Percentiles rank a stretch among this genome's conserved stretches.
Conservation (phyloP, 2,888 invertebrate species). For the Melitaea athalia region DNA sequence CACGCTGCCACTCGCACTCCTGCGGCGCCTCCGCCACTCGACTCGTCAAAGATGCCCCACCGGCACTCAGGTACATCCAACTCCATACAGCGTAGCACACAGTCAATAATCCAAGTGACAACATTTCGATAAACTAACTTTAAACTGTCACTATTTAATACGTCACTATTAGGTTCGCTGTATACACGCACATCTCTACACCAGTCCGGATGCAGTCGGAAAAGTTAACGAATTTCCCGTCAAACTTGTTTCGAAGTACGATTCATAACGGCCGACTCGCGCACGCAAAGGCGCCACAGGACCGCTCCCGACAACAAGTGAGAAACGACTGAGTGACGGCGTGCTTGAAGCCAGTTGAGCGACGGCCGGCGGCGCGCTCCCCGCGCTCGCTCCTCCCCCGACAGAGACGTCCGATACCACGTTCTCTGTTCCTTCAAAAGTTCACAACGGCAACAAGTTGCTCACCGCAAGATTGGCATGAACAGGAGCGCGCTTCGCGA, state of each 20-base stretch:
- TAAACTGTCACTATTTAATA: constrained; percentile 77
- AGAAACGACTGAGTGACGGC: constrained; percentile 70
- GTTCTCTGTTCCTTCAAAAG: constrained; percentile 68
- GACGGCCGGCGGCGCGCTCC: constrained; percentile 71
- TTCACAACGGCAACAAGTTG: constrained; percentile 81
- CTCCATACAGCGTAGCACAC: constrained; percentile 69
- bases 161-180: constrained; percentile 68
- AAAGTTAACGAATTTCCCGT: constrained; percentile 80
- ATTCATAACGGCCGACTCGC: constrained; percentile 74
- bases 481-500: constrained; percentile 80
- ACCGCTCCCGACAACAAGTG: constrained; percentile 59
- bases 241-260: constrained; percentile 81
- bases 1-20: constrained; percentile 88
- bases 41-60: constrained; percentile 75
- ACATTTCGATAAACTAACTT: constrained; percentile 77
- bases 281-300: constrained; percentile 51
- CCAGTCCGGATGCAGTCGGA: constrained; percentile 71
- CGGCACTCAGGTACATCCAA: constrained; percentile 65
- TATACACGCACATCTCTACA: constrained; percentile 75
- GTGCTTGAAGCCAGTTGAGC: constrained; percentile 69
- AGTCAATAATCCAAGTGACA: constrained; percentile 73
- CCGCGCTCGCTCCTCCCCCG: constrained; percentile 78
- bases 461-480: constrained; percentile 80
- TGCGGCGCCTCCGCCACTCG: constrained; percentile 85
- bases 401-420: constrained; percentile 63